phyloP scores from a whole-genome alignment of 2,888 invertebrate genomes.

The Drosophila meridionalis region DNA sequence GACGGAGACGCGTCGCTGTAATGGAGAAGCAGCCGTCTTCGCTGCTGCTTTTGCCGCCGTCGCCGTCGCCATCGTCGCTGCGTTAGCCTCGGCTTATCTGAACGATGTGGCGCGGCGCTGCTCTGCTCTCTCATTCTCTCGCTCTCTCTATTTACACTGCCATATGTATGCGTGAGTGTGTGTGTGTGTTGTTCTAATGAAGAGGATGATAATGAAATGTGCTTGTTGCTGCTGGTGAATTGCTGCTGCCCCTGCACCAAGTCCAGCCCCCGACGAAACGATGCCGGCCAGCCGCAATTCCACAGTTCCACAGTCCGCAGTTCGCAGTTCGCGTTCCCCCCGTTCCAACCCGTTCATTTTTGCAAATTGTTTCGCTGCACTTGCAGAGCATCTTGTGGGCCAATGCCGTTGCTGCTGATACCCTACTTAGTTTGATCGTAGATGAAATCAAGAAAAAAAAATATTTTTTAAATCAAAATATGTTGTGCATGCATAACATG shows the following conservation, averaged over 20 bases:
- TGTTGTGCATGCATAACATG: too few species aligned
- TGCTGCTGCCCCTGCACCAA: slow-evolving; percentile 36
- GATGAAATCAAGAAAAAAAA: not conserved
- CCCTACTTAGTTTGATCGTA: slow-evolving; percentile 24
- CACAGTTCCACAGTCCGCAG: slow-evolving; percentile 33
- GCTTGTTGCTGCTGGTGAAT: slow-evolving; percentile 57
- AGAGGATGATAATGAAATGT: slow-evolving; percentile 77
- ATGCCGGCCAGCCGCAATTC: slow-evolving; percentile 27
- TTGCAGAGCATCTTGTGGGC: slow-evolving; percentile 33
- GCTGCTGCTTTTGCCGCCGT: slow-evolving; percentile 13
- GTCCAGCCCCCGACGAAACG: slow-evolving; percentile 33
- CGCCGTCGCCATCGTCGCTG: slow-evolving; percentile 2
- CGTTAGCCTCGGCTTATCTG: slow-evolving; percentile 46
- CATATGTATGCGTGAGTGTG: slow-evolving; percentile 7
- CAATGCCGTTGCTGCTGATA: slow-evolving; percentile 37
- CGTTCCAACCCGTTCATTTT: slow-evolving; percentile 40
- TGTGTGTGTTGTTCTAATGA: slow-evolving; percentile 68
- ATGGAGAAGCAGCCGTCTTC: slow-evolving; percentile 57
- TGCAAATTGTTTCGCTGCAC: slow-evolving; percentile 64
- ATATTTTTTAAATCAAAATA: not conserved
- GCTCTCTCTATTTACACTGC: slow-evolving; percentile 1
- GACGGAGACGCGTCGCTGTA: slow-evolving; percentile 50
- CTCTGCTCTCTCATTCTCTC: slow-evolving; percentile 11
- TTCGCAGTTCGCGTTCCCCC: slow-evolving; percentile 18
- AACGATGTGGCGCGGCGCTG: slow-evolving; percentile 6